Evolutionary conservation across 2,113 vertebrate species (phyloP), one percentile per base, ranked within the genome.

Genomic region (Plectropomus leopardus): DNA sequence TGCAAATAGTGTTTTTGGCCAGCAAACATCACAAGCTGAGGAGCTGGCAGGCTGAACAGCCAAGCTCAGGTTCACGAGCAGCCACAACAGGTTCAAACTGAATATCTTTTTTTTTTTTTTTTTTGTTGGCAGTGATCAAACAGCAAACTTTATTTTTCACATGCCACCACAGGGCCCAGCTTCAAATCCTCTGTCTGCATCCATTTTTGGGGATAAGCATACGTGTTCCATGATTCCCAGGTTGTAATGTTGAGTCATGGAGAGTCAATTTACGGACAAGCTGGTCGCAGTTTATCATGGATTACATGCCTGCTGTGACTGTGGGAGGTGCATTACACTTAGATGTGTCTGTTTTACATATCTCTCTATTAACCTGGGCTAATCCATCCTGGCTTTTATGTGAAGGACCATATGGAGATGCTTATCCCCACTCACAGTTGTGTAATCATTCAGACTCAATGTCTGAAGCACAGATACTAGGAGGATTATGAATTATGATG

Each of bases 321-420:
- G 68, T 69, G 67, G 58, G 76, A 79, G 57, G 16, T 66, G 13
- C 36, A 66, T 79, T 78, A 75, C 59, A 50, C 67, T 59, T 51
- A 78, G 75, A 80, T 45, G 7, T 72, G 71, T 71, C 26, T 40
- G 32, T 15, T 76, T 78, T 78, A 45, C 77, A 69, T 83, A 72
- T 82, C 55, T 45, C 66, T 82, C 55, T 45, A 53, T 80, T 76
- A 82, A 91, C 82, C 78, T 81, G 80, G 11, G 50, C 40, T 83
- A 72, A 91, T 83, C 68, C 54, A 40, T 53, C 34, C 59, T 55
- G 53, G n/a, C 45, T 77, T 81, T 76, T 45, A 74, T 57, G 50
- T 58, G 58, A n/a, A n/a, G 48, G 63, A 58, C 72, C 78, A 65
- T 84, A 85, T 72, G 66, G 78, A 80, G 76, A 74, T 61, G 26